Evolutionary conservation across 2,888 invertebrate species (phyloP), one percentile per base, ranked within the genome.

Genomic region (Orthonevra nobilis): DNA sequence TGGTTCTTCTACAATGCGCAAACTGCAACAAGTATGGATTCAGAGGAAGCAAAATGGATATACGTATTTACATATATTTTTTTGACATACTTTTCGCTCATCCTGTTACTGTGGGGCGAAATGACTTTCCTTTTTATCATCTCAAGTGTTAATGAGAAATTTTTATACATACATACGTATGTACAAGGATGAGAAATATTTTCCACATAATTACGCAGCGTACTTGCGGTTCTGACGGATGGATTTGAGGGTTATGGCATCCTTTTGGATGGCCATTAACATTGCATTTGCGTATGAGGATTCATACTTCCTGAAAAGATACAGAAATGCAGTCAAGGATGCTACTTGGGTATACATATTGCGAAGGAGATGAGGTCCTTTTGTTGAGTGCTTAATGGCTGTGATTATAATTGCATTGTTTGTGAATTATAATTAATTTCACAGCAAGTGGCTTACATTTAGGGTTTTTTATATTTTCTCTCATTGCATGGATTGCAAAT

Each of bases 121-220:
- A 1, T 12, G 23, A 12, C 15, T 60, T 17, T 20, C 48, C 32
- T 23, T 20, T 50, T 36, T 26, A 12, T 32, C 1, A 14, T 6
- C 3, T 20, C 1, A 6, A 26, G 64, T 77, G 77, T 72, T 72
- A 73, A 79, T 79, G 79, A 68, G 73, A n/a, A n/a, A n/a, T n/a
- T n/a, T n/a, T n/a, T n/a, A n/a, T n/a, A n/a, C n/a, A n/a, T n/a
- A n/a, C n/a, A n/a, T n/a, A n/a, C n/a, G n/a, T n/a, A n/a, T n/a
- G n/a, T n/a, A n/a, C n/a, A n/a, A n/a, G n/a, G n/a, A n/a, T n/a
- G n/a, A n/a, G n/a, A 73, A 79, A 61, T 79, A 68, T 79, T 73
- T 79, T 73, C 66, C 61, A 68, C 79, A 79, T 73, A 79, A 79
- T 79, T 79, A 79, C 66, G 61, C 79, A 66, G 79, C 61, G 56